Base-by-base conservation (phyloP, 2,888 invertebrate genomes). In the Dryadula phaetusa region DNA sequence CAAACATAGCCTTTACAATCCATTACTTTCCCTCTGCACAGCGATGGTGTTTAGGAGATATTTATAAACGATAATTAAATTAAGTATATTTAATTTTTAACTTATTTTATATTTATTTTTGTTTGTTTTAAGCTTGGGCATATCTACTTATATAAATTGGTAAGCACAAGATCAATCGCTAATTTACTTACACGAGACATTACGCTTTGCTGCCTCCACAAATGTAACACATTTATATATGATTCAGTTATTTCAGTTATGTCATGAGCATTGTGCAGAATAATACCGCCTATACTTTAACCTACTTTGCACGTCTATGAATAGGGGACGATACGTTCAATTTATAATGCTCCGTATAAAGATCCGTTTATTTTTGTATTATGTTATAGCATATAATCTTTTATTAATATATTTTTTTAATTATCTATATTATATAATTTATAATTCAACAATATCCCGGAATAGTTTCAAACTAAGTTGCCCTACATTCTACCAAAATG, bases 401-500 rank as follows among this genome's bases (percentile, higher is more conserved):
- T 8, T 5, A 32, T 32, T 7, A 32, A 7, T 37, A 12, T 12
- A 22, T 46, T 14, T 46, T 46, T 18, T 46, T 20, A 20, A 37
- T 20, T n/a, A 14, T 14, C 37, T 34, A 18, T 18, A 20, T 20
- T 10, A 20, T 37, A 34, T 20, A 22, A n/a, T 14, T 6, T 37
- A 34, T 40, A 22, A 22, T 40, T n/a, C 0, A 22, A 56, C 0
- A 56, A 16, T 10, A 40, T 22, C 22, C n/a, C 7, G 10, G 40
- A 40, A 40, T 22, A 14, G 40, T 12, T 3, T 12, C 16, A 18
- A 16, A 7, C 14, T 42, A 6, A 16, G n/a, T 18, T 42, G 28
- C 58, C 28, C 58, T 44, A 44, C 44, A 28, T 60, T 44, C 16
- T 56, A 40, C 8, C 10, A 22, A 37, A 56, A 40, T 54, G 54